Evolutionary conservation across 2,888 invertebrate species (phyloP), one percentile per base, ranked within the genome.

Genomic region (Drosophila flavopinicola): DNA sequence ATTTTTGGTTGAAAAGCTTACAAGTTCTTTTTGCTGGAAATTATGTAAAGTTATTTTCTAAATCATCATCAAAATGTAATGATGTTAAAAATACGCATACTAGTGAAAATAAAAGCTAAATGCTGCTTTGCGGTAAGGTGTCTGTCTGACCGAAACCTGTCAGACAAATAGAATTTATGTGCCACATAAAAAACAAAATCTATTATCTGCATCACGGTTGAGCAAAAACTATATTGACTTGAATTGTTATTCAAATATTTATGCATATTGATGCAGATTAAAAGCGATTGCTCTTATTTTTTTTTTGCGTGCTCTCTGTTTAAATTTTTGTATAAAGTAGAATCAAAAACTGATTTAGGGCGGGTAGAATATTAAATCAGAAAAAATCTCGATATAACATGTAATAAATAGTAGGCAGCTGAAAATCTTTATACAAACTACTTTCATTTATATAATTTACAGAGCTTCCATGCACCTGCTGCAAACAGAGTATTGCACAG

Each of bases 131-230:
- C 38, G 66, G 66, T 44, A 1, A 29, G 41, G 32, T 27, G 54
- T 53, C 48, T 54, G n/a, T n/a, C n/a, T n/a, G n/a, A 35, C 11
- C 52, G 23, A 33, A 44, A 58, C 61, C 64, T 74, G 82, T 67
- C 76, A 70, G 44, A 30, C 48, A 75, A 74, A 67, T 65, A 38
- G 47, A 75, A 80, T 80, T 80, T 70, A 80, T 77, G 59, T 66
- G 56, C 38, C 11, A 38, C 2, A 5, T 2, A 25, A 20, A 44
- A 15, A 53, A 35, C 6, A 37, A 24, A 45, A 37, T 37, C 30
- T 32, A 25, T 63, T 56, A 44, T 44, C 24, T 29, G 13, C 24
- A 30, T n/a, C 17, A 35, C 15, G 20, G 23, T 13, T 17, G 11
- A 6, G 13, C 24, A 17, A 29, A 29, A 45, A 9, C 2, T 13